Conservation (phyloP, 2,797 vertebrate species). For the Myotis planiceps region DNA sequence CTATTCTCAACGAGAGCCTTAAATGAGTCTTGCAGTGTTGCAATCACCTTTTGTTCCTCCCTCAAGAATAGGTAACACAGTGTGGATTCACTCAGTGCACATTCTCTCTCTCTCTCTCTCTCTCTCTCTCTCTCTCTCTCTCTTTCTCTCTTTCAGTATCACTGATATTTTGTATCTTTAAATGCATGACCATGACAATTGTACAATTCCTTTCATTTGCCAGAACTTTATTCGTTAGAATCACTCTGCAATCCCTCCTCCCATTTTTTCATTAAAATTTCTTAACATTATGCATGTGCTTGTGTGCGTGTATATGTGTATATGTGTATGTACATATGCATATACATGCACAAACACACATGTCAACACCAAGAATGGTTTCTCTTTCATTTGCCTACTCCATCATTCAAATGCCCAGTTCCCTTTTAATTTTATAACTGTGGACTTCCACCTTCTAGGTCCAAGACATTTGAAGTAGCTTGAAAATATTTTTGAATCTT, state of each 20-base stretch:
- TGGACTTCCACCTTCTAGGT: not conserved
- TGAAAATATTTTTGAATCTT: not conserved
- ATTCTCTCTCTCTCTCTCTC: not conserved
- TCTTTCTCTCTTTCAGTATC: not conserved
- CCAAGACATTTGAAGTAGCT: not conserved
- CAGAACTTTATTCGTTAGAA: not conserved
- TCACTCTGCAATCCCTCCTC: not conserved
- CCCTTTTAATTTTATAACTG: not conserved
- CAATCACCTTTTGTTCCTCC: not conserved
- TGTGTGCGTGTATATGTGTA: not conserved
- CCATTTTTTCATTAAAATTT: not conserved
- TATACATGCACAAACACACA: not conserved
- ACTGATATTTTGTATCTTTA: not conserved
- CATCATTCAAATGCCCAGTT: not conserved
- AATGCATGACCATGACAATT: not conserved
- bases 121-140: not conserved
- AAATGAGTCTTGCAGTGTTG: not conserved
- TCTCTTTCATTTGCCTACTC: not conserved
- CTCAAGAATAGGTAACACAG: not conserved
- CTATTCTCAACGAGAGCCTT: not conserved
- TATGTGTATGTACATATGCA: accelerated
- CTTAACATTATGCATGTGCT: not conserved
- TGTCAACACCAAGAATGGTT: not conserved
- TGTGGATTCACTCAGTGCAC: not conserved
- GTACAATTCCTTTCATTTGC: not conserved